phyloP scores from a whole-genome alignment of 2,888 invertebrate genomes.

The Cremastinae sp. region DNA sequence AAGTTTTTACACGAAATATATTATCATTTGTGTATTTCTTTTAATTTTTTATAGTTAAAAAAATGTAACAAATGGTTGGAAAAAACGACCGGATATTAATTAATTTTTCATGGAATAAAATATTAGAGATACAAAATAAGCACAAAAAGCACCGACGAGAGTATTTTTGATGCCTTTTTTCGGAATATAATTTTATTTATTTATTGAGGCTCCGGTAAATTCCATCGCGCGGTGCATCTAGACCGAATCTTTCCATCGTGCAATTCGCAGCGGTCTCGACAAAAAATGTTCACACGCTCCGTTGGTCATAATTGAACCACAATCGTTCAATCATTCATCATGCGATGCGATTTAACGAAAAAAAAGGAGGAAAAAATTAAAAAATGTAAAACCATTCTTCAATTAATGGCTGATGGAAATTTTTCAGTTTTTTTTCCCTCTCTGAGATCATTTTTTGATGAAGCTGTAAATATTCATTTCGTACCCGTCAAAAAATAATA shows the following conservation, averaged over 20 bases:
- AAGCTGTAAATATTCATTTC: background rate
- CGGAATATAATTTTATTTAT: constrained; percentile 11
- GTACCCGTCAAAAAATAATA: constrained; percentile 21
- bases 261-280: constrained; percentile 15
- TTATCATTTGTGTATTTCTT: too few relatives aligned
- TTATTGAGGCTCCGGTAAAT: background rate
- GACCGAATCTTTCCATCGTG: background rate
- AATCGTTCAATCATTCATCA: constrained; percentile 53
- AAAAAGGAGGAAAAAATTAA: background rate
- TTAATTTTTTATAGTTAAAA: too few relatives aligned
- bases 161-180: background rate
- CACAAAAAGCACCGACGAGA: too few relatives aligned
- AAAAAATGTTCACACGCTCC: constrained; percentile 51
- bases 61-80: too few relatives aligned
- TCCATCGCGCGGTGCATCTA: background rate
- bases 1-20: too few relatives aligned
- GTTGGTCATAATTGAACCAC: constrained; percentile 52
- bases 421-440: constrained; percentile 17
- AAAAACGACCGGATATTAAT: too few relatives aligned
- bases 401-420: constrained; percentile 41
- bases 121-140: background rate
- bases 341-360: background rate
- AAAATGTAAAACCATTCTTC: constrained; percentile 19
- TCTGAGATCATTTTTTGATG: constrained; percentile 8
- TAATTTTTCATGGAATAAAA: background rate